phyloP scores from a whole-genome alignment of 23 tunicate genomes.

The Halocynthia roretzi region DNA sequence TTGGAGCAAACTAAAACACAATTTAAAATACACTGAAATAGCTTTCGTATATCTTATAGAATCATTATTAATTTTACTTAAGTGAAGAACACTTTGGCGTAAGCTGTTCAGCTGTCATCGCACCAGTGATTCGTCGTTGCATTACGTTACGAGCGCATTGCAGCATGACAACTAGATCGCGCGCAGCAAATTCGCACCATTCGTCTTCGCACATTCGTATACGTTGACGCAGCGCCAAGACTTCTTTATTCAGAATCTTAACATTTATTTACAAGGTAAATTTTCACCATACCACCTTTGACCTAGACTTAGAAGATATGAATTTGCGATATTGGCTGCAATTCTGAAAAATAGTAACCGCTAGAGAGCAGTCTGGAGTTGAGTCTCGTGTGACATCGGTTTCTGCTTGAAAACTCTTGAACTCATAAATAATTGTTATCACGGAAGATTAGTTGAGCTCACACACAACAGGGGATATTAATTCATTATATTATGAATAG shows the following conservation, averaged over 20 bases:
- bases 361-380: no score
- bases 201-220: slow-evolving; percentile 83
- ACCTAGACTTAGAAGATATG: no score
- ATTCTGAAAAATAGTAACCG: no score
- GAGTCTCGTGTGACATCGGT: no score
- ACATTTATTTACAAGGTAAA: no score
- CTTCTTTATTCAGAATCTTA: slow-evolving; percentile 70
- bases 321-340: no score
- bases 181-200: slow-evolving; percentile 78
- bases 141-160: slow-evolving; percentile 80
- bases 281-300: no score
- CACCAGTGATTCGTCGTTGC: slow-evolving; percentile 67
- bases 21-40: background rate
- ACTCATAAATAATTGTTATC: no score
- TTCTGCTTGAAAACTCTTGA: no score
- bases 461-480: no score
- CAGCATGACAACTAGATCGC: slow-evolving; percentile 45
- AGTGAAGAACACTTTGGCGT: slow-evolving; percentile 62
- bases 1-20: slow-evolving; percentile 39
- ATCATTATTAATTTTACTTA: slow-evolving; percentile 27
- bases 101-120: slow-evolving; percentile 43
- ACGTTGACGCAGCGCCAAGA: slow-evolving; percentile 46
- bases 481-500: no score
- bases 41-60: background rate
- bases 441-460: no score